These are phyloP conservation scores for Campoplex capitator DNA, from an alignment of 2,888 invertebrate species.

Conservation along the genomic window DNA sequence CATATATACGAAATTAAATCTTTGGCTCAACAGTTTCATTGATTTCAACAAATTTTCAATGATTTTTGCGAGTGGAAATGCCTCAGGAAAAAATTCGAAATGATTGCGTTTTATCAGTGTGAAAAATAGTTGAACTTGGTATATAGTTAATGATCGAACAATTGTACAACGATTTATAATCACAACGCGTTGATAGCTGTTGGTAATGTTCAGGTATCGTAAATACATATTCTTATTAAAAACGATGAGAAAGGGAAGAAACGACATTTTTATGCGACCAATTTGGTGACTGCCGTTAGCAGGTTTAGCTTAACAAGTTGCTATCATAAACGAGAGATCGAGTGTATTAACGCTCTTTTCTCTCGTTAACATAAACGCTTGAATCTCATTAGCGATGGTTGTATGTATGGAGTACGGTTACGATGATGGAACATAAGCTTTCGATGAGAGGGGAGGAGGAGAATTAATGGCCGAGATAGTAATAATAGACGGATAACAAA, in stretches of 20 bases:
- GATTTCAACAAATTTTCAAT: neutral
- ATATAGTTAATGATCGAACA: neutral
- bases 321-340: slow-evolving; percentile 47
- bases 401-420: slow-evolving; percentile 66
- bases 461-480: slow-evolving; percentile 32
- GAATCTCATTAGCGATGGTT: slow-evolving; percentile 62
- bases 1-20: neutral
- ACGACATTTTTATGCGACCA: neutral
- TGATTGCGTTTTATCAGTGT: neutral
- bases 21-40: neutral
- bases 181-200: neutral
- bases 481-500: slow-evolving; percentile 53
- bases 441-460: neutral
- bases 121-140: neutral
- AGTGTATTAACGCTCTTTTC: slow-evolving; percentile 53
- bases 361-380: slow-evolving; percentile 63
- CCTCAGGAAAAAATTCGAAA: neutral
- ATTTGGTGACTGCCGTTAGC: neutral
- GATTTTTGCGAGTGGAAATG: no score
- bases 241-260: no score
- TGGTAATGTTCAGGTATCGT: no score
- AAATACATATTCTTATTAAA: no score
- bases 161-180: neutral
- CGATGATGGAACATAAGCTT: slow-evolving; percentile 22
- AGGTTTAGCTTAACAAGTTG: slow-evolving; percentile 26